A percentile compares a stretch with the other conserved stretches of the same genome.
phyloP scores from a whole-genome alignment of 2,888 invertebrate genomes.

The Agriopis leucophaearia region DNA sequence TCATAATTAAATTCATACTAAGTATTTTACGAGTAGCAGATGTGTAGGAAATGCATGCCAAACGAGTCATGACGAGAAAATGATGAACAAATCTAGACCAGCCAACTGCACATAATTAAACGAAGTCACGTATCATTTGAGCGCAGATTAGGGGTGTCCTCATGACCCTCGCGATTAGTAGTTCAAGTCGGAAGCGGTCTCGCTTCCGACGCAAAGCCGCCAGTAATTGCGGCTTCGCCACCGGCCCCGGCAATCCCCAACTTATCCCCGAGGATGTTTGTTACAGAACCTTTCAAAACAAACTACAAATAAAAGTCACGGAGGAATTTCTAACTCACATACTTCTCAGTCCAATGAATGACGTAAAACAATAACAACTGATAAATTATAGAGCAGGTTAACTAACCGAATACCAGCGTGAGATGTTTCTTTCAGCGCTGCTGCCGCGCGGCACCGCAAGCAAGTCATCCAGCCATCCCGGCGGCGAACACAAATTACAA shows the following conservation, averaged over 20 bases:
- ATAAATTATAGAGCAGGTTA: conserved; percentile 68
- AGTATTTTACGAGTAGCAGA: background rate
- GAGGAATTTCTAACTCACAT: conserved; percentile 31
- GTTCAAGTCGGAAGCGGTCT: conserved; percentile 60
- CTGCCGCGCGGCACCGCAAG: conserved; percentile 60
- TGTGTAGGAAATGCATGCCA: background rate
- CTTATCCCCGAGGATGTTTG: conserved; percentile 70
- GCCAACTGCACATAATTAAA: conserved; percentile 53
- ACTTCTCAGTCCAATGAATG: conserved; percentile 46
- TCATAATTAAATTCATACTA: no score
- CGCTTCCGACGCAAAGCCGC: conserved; percentile 73
- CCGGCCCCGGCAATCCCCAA: conserved; percentile 70
- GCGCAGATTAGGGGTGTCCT: conserved; percentile 69
- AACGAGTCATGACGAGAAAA: background rate
- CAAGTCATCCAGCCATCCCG: conserved; percentile 81
- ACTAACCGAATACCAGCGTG: conserved; percentile 68
- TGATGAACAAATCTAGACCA: conserved; percentile 33
- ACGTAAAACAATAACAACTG: conserved; percentile 70
- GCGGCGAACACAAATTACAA: conserved; percentile 81
- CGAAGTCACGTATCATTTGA: conserved; percentile 72
- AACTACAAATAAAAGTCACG: conserved; percentile 50
- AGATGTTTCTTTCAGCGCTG: conserved; percentile 67
- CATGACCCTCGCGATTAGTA: conserved; percentile 74
- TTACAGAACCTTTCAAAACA: conserved; percentile 62
- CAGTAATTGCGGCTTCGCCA: conserved; percentile 80